Conservation (phyloP, 2,797 vertebrate species). For the Huso huso region DNA sequence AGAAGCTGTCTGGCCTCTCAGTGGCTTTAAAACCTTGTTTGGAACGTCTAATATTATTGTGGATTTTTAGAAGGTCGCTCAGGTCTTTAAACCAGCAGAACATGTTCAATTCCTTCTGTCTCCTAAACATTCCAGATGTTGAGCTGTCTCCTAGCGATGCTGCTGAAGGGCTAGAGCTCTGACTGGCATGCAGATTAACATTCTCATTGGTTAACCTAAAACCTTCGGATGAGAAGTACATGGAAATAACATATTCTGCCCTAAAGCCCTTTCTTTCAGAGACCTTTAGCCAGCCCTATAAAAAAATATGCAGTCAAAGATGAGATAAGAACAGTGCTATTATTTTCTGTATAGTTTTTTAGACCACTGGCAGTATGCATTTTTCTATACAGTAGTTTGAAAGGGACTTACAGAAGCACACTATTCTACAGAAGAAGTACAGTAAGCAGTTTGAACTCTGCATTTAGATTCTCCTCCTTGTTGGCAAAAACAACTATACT, state of each 20-base stretch:
- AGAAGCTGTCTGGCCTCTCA: no score
- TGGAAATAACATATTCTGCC: conserved; percentile 7
- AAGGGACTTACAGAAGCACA: no score
- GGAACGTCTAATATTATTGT: not conserved
- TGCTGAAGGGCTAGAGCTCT: not conserved
- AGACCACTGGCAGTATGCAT: no score
- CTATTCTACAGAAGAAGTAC: no score
- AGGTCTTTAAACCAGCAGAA: not conserved
- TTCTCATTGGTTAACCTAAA: conserved; percentile 16
- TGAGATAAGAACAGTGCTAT: no score
- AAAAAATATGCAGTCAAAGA: no score
- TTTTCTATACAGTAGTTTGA: no score
- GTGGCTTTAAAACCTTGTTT: not conserved
- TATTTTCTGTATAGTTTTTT: no score
- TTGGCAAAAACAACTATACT: no score
- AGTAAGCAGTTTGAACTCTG: no score
- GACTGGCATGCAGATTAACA: conserved; percentile 11
- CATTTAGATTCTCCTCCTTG: no score
- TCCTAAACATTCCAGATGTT: conserved; percentile 15
- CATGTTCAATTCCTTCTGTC: conserved; percentile 3
- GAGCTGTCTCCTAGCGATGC: not conserved
- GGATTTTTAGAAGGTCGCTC: conserved; percentile 8
- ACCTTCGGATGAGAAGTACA: conserved; percentile 5
- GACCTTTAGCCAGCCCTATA: not conserved
- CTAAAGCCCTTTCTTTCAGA: conserved; percentile 4